phyloP scores from a whole-genome alignment of 1,140 invertebrate genomes.

The Drosophila rhopaloa region DNA sequence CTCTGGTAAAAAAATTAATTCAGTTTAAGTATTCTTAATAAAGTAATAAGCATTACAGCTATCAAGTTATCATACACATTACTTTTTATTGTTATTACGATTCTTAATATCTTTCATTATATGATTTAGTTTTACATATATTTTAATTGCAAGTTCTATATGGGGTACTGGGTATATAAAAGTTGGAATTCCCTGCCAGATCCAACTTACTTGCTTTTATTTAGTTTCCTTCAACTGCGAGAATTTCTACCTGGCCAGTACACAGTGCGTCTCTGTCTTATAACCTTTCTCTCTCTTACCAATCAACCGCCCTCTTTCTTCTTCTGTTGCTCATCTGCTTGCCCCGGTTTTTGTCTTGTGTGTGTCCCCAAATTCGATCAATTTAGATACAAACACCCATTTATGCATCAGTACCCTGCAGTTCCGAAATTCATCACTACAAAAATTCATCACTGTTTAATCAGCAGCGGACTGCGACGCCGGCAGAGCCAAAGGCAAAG shows the following conservation, averaged over 20 bases:
- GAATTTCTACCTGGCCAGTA: conserved; percentile 74
- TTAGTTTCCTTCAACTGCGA: conserved; percentile 44
- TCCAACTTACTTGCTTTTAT: conserved; percentile 28
- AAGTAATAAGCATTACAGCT: too few relatives aligned
- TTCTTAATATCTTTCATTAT: too few relatives aligned
- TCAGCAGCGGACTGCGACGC: too few relatives aligned
- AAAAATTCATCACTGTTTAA: too few relatives aligned
- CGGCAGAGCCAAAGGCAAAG: too few relatives aligned
- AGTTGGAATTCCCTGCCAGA: background rate
- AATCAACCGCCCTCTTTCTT: background rate
- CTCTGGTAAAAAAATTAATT: too few relatives aligned
- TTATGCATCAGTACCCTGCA: conserved; percentile 83
- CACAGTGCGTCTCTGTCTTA: conserved; percentile 14
- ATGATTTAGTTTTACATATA: too few relatives aligned
- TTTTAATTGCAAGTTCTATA: too few relatives aligned
- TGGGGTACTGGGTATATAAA: conserved; percentile 3
- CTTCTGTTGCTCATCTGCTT: conserved; percentile 35
- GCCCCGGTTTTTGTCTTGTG: conserved; percentile 49
- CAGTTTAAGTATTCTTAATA: too few relatives aligned
- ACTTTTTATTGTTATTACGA: too few relatives aligned
- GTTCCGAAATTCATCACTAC: too few relatives aligned
- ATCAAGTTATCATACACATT: too few relatives aligned
- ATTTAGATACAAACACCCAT: conserved; percentile 83
- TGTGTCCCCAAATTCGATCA: conserved; percentile 83
- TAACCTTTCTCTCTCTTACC: background rate